Evolutionary conservation across 35 echinoderm and acorn worm genomes (phyloP).

Genomic region (Stichopus chloronotus): DNA sequence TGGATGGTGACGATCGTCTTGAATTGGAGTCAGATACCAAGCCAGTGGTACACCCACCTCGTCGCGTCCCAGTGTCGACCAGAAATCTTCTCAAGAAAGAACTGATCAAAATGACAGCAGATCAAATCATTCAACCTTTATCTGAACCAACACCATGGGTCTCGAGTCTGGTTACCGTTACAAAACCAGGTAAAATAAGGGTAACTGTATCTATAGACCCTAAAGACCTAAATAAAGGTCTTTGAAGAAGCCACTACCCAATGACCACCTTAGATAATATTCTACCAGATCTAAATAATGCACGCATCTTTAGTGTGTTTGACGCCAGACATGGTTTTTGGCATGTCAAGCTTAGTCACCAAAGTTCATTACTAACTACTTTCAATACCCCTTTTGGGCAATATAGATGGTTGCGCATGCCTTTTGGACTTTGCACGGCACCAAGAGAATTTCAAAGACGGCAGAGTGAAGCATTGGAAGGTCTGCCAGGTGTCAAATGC

Average conservation of each 20-base stretch:
- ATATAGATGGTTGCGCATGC: slow-evolving; percentile 51
- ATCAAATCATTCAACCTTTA: slow-evolving; percentile 51
- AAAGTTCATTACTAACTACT: slow-evolving; percentile 53
- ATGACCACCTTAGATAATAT: slow-evolving; percentile 56
- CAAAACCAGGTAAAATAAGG: slow-evolving; percentile 60
- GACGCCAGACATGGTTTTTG: slow-evolving; percentile 58
- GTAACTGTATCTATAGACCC: slow-evolving; percentile 69
- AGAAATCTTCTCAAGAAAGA: slow-evolving; percentile 59
- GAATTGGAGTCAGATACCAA: slow-evolving; percentile 36
- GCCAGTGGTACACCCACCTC: slow-evolving; percentile 69
- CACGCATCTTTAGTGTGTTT: slow-evolving; percentile 31
- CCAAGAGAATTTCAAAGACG: slow-evolving; percentile 65
- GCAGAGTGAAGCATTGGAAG: slow-evolving; percentile 69
- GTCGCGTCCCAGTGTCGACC: slow-evolving; percentile 60
- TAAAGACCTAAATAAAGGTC: slow-evolving; percentile 47
- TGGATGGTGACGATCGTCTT: slow-evolving; percentile 67
- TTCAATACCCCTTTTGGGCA: slow-evolving; percentile 58
- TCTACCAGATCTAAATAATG: slow-evolving; percentile 41
- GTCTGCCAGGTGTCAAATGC: slow-evolving; percentile 50
- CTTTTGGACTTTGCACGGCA: slow-evolving; percentile 60
- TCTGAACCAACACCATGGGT: slow-evolving; percentile 81
- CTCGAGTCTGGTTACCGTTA: slow-evolving; percentile 58
- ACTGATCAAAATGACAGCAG: slow-evolving; percentile 52
- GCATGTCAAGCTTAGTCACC: slow-evolving; percentile 36
- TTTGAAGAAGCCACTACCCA: slow-evolving; percentile 56